Conservation (phyloP, 2,888 invertebrate genomes). For the Hypsopygia costalis region DNA sequence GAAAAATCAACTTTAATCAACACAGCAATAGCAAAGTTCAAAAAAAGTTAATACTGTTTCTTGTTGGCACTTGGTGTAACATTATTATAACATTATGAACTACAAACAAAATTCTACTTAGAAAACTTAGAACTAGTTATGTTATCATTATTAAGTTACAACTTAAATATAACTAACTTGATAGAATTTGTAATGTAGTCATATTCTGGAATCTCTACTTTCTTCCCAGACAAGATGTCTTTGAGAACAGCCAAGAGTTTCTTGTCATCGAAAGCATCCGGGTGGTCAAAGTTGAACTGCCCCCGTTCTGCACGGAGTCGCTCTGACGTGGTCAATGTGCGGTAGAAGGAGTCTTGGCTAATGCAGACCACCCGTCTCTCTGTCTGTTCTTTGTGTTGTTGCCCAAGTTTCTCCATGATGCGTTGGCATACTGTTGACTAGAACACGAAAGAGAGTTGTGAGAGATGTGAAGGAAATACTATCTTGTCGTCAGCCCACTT, state of each 20-base stretch:
- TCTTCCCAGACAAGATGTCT: slow-evolving; percentile 91
- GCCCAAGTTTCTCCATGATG: slow-evolving; percentile 97
- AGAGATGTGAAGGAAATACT: too few relatives aligned
- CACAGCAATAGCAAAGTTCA: too few relatives aligned
- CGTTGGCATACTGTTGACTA: slow-evolving; percentile 98
- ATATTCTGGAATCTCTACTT: slow-evolving; percentile 95
- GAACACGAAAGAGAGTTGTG: not conserved
- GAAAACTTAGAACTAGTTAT: too few relatives aligned
- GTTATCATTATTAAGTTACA: too few relatives aligned
- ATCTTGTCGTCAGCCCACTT: too few relatives aligned
- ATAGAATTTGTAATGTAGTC: slow-evolving; percentile 94
- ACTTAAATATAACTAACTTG: too few relatives aligned
- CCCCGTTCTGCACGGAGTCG: slow-evolving; percentile 92
- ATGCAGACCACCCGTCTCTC: slow-evolving; percentile 96
- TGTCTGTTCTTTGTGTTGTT: slow-evolving; percentile 93
- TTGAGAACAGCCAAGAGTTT: slow-evolving; percentile 89
- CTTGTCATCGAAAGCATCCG: slow-evolving; percentile 96
- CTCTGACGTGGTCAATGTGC: slow-evolving; percentile 90
- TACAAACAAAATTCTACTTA: too few relatives aligned
- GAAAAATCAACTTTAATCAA: too few relatives aligned
- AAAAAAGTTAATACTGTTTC: too few relatives aligned
- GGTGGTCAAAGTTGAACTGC: slow-evolving; percentile 99
- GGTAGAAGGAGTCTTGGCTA: slow-evolving; percentile 98
- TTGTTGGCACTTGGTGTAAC: too few relatives aligned
- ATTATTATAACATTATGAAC: too few relatives aligned